Conservation (phyloP, 2,888 invertebrate genomes). For the Euspilapteryx auroguttella region DNA sequence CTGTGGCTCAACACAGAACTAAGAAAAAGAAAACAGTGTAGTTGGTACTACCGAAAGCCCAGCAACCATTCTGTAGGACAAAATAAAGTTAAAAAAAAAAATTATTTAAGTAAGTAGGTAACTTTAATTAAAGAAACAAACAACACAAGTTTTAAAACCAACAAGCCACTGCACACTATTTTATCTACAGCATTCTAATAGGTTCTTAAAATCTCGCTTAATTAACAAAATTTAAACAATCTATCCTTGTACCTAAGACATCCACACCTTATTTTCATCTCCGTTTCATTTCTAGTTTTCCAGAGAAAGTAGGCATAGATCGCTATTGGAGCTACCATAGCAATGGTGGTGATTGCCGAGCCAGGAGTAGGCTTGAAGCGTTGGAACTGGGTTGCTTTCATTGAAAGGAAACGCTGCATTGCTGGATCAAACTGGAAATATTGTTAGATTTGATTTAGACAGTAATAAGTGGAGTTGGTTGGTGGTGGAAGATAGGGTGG, state of each 20-base stretch:
- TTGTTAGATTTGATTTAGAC: too few species aligned
- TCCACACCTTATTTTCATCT: slow-evolving; percentile 64
- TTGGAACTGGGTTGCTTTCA: slow-evolving; percentile 63
- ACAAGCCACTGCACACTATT: too few species aligned
- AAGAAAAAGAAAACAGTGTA: too few species aligned
- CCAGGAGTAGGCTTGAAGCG: slow-evolving; percentile 65
- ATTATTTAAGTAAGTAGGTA: too few species aligned
- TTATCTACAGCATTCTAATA: too few species aligned
- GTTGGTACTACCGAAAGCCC: too few species aligned
- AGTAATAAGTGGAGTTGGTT: neutral
- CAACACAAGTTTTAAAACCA: too few species aligned
- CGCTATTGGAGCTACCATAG: slow-evolving; percentile 55
- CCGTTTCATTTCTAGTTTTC: slow-evolving; percentile 40
- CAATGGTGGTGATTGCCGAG: slow-evolving; percentile 38
- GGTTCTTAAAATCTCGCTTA: slow-evolving; percentile 10
- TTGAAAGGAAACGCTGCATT: slow-evolving; percentile 69
- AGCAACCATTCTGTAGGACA: too few species aligned
- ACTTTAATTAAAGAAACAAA: too few species aligned
- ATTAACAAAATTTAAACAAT: slow-evolving; percentile 63
- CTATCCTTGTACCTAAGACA: slow-evolving; percentile 73
- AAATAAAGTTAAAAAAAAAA: too few species aligned
- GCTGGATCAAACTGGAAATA: slow-evolving; percentile 73
- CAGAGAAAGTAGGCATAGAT: slow-evolving; percentile 50
- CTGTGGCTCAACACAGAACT: too few species aligned
- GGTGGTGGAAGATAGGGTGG: too few species aligned